Evolutionary conservation across 1,140 invertebrate genomes (phyloP), one percentile per base, ranked within the genome.

Genomic region (Papilio dardanus): DNA sequence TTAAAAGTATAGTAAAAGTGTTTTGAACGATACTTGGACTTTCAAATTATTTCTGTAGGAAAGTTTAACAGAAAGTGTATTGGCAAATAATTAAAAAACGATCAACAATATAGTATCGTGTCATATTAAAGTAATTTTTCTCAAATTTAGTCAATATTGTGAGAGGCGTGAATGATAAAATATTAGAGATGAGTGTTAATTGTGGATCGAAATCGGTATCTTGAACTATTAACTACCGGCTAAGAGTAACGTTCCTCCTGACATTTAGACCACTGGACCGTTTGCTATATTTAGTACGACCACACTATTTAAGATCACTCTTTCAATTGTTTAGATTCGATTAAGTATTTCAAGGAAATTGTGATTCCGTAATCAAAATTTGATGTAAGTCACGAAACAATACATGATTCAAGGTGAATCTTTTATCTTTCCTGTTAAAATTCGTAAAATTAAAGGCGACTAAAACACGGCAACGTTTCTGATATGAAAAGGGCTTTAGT

Each of bases 271-370:
- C 8, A 62, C 54, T 62, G 54, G 54, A 62, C 54, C 24, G 30
- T 62, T 62, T 62, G 54, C 54, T 62, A 62, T 28, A 62, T 62
- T 62, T 62, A 62, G 54, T 28, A 30, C 54, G 54, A 14, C 21
- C 8, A 62, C 30, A 62, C 54, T 28, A 16, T 62, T 62, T 28
- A 62, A 30, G 54, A 62, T 12, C 24, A 62, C 24, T 62, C 54
- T 62, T 62, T 62, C 24, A 12, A 62, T 62, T 62, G 54, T 62
- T 62, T 62, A 28, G 54, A 62, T 62, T 62, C 54, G 21, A 54
- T 54, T 54, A 14, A 62, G 24, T 14, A 28, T 28, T 62, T 62
- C 12, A 16, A 5, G 54, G 24, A 62, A 62, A 62, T 62, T 14
- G 24, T 28, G 21, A 1, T 2, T 3, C 30, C 24, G 3, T 0